Base-by-base conservation (phyloP, 2,888 invertebrate genomes). In the Selenia dentaria region DNA sequence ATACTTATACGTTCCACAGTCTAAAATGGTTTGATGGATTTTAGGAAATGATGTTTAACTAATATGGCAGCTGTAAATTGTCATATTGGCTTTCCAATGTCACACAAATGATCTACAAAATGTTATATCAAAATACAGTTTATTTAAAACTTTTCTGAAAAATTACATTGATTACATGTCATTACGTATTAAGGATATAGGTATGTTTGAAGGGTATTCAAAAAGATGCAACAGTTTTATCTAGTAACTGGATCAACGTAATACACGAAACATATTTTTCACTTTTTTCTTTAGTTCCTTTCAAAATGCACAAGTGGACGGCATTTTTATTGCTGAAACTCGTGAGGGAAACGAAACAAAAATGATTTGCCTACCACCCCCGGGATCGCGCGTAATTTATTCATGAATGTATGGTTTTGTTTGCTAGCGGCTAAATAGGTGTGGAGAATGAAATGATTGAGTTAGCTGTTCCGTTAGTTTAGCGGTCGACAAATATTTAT, bases 271-370 rank as follows among this genome's bases (percentile, higher is more conserved):
- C 12, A 49, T 64, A 62, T 64, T 64, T 37, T 69, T 59, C 59
- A 59, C 55, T 62, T 70, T 64, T 70, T 67, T 10, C 56, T 27
- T 49, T 39, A 47, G 46, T 63, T 65, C 62, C 60, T 69, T 67
- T 67, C 57, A 53, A 60, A 70, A 66, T 61, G 57, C 62, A 49
- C 42, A 62, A 70, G 66, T 62, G 61, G 63, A 64, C 59, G 61
- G 39, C 59, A 59, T 51, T 66, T 69, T 67, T 69, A 69, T 69
- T 68, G 54, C 61, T 54, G 60, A 64, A 66, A 57, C 62, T 68
- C 60, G 53, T 10, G 37, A 45, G 56, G 54, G 61, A 57, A 59
- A 52, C 39, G 64, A 43, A 59, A 57, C 54, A 57, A 45, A 48
- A 59, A 64, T 59, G 55, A 66, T 69, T 66, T 70, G 57, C 62